Conservation (phyloP, 2,888 invertebrate species). For the Notodonta dromedarius region DNA sequence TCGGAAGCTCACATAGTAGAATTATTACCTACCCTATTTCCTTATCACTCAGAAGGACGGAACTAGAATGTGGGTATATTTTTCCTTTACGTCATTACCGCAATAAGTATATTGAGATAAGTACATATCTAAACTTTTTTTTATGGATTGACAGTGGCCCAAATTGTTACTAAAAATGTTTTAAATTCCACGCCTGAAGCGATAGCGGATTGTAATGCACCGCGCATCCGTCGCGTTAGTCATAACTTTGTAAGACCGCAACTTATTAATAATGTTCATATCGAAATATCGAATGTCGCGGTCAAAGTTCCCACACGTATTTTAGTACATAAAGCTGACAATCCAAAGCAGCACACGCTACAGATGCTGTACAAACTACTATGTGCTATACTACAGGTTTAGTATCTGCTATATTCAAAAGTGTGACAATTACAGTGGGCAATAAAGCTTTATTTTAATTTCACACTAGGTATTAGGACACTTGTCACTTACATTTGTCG, state of each 20-base stretch:
- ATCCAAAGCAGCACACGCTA: too few species aligned
- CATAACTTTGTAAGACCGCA: background rate
- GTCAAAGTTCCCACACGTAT: conserved; percentile 4
- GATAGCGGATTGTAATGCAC: background rate
- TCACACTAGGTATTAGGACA: background rate
- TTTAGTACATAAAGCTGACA: background rate
- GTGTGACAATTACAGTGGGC: too few species aligned
- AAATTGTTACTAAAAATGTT: background rate
- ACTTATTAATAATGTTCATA: background rate
- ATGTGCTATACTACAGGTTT: too few species aligned
- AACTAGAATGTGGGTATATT: too few species aligned
- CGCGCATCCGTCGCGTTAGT: conserved; percentile 3
- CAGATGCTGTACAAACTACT: too few species aligned
- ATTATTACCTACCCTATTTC: too few species aligned
- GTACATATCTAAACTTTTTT: too few species aligned
- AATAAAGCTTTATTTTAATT: background rate
- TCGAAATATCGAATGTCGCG: conserved; percentile 12
- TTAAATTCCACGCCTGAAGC: background rate
- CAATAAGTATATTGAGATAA: too few species aligned
- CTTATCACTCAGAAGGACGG: too few species aligned
- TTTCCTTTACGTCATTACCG: too few species aligned
- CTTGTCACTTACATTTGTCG: conserved; percentile 71
- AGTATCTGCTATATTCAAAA: too few species aligned
- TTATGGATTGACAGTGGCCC: too few species aligned
- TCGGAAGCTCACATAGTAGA: background rate